Conservation (phyloP, 1,140 invertebrate species). For the Telenomus remus region DNA sequence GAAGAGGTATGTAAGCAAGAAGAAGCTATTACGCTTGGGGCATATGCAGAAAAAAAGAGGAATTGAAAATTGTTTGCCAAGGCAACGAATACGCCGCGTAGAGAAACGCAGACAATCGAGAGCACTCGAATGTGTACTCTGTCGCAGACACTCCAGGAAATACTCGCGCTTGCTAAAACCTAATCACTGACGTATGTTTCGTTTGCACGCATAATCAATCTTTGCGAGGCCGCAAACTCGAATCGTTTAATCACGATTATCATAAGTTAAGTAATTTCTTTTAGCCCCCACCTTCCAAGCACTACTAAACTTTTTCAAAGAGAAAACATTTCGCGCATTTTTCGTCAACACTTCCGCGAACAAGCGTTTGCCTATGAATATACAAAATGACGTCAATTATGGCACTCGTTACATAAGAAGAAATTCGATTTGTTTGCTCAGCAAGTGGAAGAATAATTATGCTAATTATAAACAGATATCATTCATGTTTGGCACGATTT, state of each 20-base stretch:
- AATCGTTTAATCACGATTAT: slow-evolving; percentile 41
- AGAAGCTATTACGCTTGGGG: slow-evolving; percentile 33
- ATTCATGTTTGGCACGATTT: background rate
- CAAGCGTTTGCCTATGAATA: slow-evolving; percentile 1
- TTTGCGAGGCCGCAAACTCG: slow-evolving; percentile 28
- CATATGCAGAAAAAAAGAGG: slow-evolving; percentile 14
- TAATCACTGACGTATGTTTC: slow-evolving; percentile 51
- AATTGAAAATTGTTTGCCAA: slow-evolving; percentile 49
- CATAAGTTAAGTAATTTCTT: slow-evolving; percentile 22
- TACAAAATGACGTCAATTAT: slow-evolving; percentile 27
- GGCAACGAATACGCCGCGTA: slow-evolving; percentile 1
- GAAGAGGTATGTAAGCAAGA: slow-evolving; percentile 20
- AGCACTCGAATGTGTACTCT: slow-evolving; percentile 43
- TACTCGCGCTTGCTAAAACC: slow-evolving; percentile 38
- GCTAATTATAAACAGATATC: background rate
- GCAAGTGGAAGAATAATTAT: background rate
- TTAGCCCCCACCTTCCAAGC: too few species aligned
- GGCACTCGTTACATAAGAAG: slow-evolving; percentile 8
- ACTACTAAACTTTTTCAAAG: too few species aligned
- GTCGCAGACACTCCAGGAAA: slow-evolving; percentile 46
- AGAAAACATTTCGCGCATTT: too few species aligned
- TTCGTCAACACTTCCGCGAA: slow-evolving; percentile 18
- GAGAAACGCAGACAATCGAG: slow-evolving; percentile 47
- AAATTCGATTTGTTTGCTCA: slow-evolving; percentile 5
- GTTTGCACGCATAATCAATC: slow-evolving; percentile 56